phyloP scores from a whole-genome alignment of 2,113 vertebrate species.

The Muscicapa adusta region DNA sequence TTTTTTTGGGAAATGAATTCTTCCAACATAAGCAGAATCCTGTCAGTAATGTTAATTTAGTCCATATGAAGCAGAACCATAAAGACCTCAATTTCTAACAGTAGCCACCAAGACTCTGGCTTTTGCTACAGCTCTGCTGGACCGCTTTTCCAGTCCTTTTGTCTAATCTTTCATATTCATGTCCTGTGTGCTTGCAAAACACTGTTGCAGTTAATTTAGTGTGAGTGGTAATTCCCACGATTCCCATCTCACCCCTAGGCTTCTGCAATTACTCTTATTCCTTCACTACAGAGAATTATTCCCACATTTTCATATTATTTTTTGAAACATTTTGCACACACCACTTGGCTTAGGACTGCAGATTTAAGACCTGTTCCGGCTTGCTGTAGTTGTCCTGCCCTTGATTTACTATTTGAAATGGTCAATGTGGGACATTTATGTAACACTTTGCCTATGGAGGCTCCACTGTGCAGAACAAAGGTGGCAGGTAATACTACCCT shows the following conservation, averaged over 20 bases:
- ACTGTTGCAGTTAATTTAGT: slow-evolving; percentile 4
- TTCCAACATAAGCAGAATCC: neutral
- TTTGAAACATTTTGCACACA: neutral
- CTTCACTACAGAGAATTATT: slow-evolving; percentile 2
- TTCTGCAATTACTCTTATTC: neutral
- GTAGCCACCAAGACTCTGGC: neutral
- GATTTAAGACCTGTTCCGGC: slow-evolving; percentile 37
- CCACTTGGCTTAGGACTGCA: neutral
- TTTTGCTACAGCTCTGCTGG: neutral
- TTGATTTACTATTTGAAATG: slow-evolving; percentile 51
- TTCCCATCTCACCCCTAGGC: neutral
- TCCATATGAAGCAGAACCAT: neutral
- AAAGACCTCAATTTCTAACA: neutral
- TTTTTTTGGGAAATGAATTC: neutral
- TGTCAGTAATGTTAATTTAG: neutral
- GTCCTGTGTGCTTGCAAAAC: slow-evolving; percentile 3
- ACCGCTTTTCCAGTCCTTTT: slow-evolving; percentile 31
- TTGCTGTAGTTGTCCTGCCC: neutral
- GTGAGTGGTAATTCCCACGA: neutral
- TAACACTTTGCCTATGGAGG: neutral
- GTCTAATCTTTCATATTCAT: neutral
- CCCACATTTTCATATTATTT: slow-evolving; percentile 31
- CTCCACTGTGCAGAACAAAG: neutral
- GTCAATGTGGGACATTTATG: slow-evolving; percentile 20
- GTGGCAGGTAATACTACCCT: neutral